Evolutionary conservation across 37 sponge, comb jelly and placozoan species (phyloP).

Genomic region (Diacarnus erythraeanus): DNA sequence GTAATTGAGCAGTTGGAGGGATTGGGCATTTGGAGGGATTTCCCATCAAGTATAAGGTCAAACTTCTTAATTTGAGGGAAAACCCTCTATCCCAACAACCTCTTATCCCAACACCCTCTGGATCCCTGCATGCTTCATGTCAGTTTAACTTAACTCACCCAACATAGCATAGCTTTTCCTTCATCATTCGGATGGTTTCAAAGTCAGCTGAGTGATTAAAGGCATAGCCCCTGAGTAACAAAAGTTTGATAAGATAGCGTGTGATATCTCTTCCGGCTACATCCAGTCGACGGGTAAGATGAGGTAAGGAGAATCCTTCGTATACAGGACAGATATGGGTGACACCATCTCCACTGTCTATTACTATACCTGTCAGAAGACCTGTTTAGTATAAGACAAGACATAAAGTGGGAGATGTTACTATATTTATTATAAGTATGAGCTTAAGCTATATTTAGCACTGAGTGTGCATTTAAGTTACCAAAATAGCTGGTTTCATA

Average conservation of each 20-base stretch:
- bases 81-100: neutral
- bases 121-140: neutral
- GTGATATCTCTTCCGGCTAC: conserved; percentile 99
- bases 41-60: no score
- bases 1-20: no score
- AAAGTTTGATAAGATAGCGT: conserved; percentile 94
- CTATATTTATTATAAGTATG: no score
- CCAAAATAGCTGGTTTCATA: no score
- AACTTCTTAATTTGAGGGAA: no score
- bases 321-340: conserved; percentile 99
- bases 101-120: neutral
- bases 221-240: conserved; percentile 96
- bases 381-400: no score
- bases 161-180: conserved; percentile 98
- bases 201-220: conserved; percentile 99
- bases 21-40: no score
- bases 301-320: conserved; percentile 96
- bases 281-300: conserved; percentile 93
- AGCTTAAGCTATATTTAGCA: no score
- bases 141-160: no score
- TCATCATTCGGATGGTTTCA: conserved; percentile 99
- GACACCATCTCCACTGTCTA: conserved; percentile 99
- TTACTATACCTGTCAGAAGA: conserved; percentile 95
- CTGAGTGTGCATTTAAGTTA: no score
- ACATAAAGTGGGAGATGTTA: no score